Base-by-base conservation (phyloP, 2,888 invertebrate species). In the Mythimna impura region DNA sequence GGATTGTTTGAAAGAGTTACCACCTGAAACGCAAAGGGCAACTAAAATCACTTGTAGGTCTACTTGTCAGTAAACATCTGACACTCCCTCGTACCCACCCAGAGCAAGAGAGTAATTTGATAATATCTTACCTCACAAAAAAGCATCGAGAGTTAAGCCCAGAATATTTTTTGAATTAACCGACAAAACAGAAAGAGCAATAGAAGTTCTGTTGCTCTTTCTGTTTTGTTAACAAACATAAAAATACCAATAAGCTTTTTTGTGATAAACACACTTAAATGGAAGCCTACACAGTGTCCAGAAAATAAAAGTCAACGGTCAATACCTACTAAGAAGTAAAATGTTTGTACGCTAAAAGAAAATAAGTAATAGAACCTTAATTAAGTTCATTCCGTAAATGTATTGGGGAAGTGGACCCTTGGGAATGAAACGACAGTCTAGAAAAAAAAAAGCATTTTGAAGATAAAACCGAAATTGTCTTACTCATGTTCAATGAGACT, bases 311-410 rank as follows among this genome's bases (percentile, higher is more conserved):
- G 61, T 52, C 62, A 25, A 69, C 66, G 40, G 60, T 65, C 71
- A 71, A 78, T 74, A 69, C 52, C 54, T 69, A 64, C 73, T 54
- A 75, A 66, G 57, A 8, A 81, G 72, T 65, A 81, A 76, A 78
- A 73, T 68, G 68, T 73, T 50, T 74, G 63, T 58, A 12, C 43
- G 63, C 78, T 73, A 69, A 71, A 82, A 71, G 76, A 73, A 86
- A 80, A 81, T 86, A 83, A 79, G 86, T 82, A 86, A 84, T 82
- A 80, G 64, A 74, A 73, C 71, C 87, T 86, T 84, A 87, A 87
- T 86, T 84, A 87, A 83, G 74, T 83, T 86, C 55, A 84, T 87
- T 87, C 63, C 63, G 81, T 80, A 78, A 87, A 86, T 87, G 87
- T 87, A 80, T 84, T 73, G 67, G 72, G 77, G 71, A 76, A 85